Evolutionary conservation across 2,888 invertebrate genomes (phyloP).

Genomic region (Formica aserva): DNA sequence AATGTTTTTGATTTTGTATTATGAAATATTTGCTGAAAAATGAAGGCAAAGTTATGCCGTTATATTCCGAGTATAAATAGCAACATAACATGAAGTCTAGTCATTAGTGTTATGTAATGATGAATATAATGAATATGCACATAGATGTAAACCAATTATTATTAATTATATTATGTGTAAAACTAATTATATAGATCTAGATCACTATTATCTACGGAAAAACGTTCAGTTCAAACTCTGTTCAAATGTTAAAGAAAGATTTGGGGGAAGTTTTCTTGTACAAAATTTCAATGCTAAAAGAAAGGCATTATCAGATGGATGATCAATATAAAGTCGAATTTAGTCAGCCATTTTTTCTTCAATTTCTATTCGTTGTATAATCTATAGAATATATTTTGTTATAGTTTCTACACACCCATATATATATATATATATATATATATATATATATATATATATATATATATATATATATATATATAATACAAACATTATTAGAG

Average conservation of each 20-base stretch:
- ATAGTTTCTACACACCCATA: neutral
- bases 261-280: neutral
- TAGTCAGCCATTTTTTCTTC: neutral
- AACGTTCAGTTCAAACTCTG: neutral
- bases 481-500: neutral
- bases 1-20: constrained; percentile 63
- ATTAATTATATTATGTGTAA: neutral
- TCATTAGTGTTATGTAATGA: constrained; percentile 80
- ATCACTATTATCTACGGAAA: neutral
- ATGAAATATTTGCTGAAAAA: constrained; percentile 18
- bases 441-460: neutral
- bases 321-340: neutral
- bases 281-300: neutral
- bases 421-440: too few relatives aligned
- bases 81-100: constrained; percentile 83
- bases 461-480: too few relatives aligned
- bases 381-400: neutral
- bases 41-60: constrained; percentile 43
- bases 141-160: constrained; percentile 16
- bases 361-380: neutral
- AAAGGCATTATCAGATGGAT: neutral
- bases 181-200: neutral
- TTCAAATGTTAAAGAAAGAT: neutral
- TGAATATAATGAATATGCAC: constrained; percentile 42
- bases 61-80: constrained; percentile 74